Percentiles rank a stretch among this genome's conserved stretches.
Evolutionary conservation across 2,113 vertebrate genomes (phyloP).

Genomic region (Cardinalis cardinalis): DNA sequence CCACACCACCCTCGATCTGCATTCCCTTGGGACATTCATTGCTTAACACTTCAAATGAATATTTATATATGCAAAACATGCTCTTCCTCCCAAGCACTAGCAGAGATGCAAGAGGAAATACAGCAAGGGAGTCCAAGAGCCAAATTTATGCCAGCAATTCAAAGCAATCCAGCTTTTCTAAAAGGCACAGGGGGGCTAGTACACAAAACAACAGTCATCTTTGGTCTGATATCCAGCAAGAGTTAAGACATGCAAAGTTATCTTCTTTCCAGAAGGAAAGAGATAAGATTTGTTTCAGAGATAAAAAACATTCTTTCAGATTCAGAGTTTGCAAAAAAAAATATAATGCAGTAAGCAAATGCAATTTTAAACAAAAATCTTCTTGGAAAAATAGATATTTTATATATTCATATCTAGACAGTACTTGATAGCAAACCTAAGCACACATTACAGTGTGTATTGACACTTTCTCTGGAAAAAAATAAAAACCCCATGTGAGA

Average conservation of each 20-base stretch:
- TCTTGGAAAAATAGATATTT: slow-evolving; percentile 32
- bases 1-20: background rate
- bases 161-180: background rate
- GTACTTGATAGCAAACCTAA: background rate
- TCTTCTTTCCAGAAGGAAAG: background rate
- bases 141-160: background rate
- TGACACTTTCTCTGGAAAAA: slow-evolving; percentile 11
- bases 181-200: background rate
- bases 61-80: slow-evolving; percentile 38
- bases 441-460: background rate
- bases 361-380: background rate
- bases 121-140: background rate
- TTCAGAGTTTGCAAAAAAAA: background rate
- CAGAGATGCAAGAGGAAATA: background rate
- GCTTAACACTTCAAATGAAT: background rate
- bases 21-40: background rate
- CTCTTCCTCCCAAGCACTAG: slow-evolving; percentile 12
- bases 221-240: background rate
- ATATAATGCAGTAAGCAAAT: background rate
- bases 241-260: slow-evolving; percentile 22
- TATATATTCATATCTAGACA: background rate
- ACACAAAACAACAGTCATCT: background rate
- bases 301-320: slow-evolving; percentile 16
- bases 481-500: background rate
- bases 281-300: background rate